Conservation (phyloP, 2,113 vertebrate genomes). For the Cyprinodon tularosa region DNA sequence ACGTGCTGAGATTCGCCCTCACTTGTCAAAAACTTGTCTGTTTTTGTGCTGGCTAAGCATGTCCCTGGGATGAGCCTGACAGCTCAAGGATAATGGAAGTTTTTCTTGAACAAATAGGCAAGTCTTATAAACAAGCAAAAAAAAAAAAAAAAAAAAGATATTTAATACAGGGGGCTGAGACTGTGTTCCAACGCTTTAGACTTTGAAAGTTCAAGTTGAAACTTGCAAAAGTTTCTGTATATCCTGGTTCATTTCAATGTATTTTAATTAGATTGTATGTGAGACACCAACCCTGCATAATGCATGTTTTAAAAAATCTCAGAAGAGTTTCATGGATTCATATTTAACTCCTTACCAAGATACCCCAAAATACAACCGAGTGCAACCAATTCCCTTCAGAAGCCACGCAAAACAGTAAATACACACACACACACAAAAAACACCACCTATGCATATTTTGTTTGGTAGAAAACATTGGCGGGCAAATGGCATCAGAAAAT, state of each 20-base stretch:
- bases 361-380: background rate
- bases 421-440: background rate
- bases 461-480: no score
- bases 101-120: slow-evolving; percentile 7
- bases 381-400: background rate
- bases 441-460: background rate
- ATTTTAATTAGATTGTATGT: background rate
- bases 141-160: background rate
- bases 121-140: background rate
- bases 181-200: background rate
- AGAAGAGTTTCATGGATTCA: background rate
- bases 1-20: background rate
- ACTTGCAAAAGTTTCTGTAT: background rate
- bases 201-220: background rate
- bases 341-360: background rate
- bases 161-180: background rate
- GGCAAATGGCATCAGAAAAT: background rate
- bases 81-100: slow-evolving; percentile 24
- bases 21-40: background rate
- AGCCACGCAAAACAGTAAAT: background rate
- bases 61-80: slow-evolving; percentile 4
- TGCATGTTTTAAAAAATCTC: background rate
- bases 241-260: background rate
- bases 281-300: background rate
- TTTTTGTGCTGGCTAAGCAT: background rate